phyloP scores from a whole-genome alignment of 1,140 invertebrate genomes.

The Solenopsis invicta region DNA sequence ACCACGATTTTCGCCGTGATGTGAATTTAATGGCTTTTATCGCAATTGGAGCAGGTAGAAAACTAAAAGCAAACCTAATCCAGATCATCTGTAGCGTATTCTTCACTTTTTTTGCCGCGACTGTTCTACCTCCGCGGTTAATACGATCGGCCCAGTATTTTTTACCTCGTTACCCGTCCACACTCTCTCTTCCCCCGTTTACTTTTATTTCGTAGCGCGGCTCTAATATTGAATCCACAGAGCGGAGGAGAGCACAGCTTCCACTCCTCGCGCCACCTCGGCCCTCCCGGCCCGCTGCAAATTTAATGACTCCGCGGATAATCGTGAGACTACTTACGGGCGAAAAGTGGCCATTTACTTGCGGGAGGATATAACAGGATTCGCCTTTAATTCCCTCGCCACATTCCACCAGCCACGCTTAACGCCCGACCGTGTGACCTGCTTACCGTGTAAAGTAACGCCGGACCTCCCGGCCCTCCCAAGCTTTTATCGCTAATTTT shows the following conservation, averaged over 20 bases:
- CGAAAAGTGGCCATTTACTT: slow-evolving; percentile 67
- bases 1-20: not conserved
- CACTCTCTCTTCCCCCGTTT: slow-evolving; percentile 25
- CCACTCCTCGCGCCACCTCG: not conserved
- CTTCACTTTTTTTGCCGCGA: not conserved
- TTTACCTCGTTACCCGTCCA: slow-evolving; percentile 16
- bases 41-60: not conserved
- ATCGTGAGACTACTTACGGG: slow-evolving; percentile 64
- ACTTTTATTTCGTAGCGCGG: slow-evolving; percentile 30
- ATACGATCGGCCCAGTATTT: slow-evolving; percentile 42
- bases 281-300: slow-evolving; percentile 29
- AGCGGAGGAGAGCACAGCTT: not conserved
- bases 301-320: slow-evolving; percentile 64
- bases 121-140: slow-evolving; percentile 2
- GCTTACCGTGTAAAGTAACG: slow-evolving; percentile 45
- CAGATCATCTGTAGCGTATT: slow-evolving; percentile 17
- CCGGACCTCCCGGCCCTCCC: not conserved
- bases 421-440: slow-evolving; percentile 63
- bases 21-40: slow-evolving; percentile 2
- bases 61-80: slow-evolving; percentile 16
- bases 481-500: slow-evolving; percentile 57
- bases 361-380: slow-evolving; percentile 66
- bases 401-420: slow-evolving; percentile 57
- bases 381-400: slow-evolving; percentile 65
- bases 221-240: slow-evolving; percentile 42